Percentiles rank a stretch among this genome's conserved stretches.
phyloP scores from a whole-genome alignment of 64 coral and sea anemone genomes.

The Astreopora myriophthalma region DNA sequence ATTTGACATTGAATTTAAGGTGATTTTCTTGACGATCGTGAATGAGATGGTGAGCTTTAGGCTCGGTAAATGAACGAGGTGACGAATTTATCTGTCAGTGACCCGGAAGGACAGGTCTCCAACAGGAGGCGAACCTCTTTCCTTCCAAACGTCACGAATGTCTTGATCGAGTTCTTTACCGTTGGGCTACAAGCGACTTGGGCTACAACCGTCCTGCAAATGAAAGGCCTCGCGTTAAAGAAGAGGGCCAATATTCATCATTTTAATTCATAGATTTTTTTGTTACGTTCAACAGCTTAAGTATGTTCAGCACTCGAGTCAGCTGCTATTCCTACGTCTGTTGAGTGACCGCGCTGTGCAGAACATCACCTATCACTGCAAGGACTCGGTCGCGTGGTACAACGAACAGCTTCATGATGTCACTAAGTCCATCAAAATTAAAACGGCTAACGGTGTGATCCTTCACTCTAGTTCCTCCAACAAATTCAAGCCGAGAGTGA shows the following conservation, averaged over 20 bases:
- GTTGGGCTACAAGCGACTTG: too few relatives aligned
- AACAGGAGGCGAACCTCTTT: too few relatives aligned
- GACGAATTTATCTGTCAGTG: too few relatives aligned
- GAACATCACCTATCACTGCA: slow-evolving; percentile 94
- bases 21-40: not conserved
- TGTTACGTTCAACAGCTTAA: slow-evolving; percentile 69
- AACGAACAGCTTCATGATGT: slow-evolving; percentile 63
- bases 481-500: slow-evolving; percentile 88
- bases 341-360: slow-evolving; percentile 92
- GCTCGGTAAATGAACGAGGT: too few relatives aligned
- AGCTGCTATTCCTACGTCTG: slow-evolving; percentile 87
- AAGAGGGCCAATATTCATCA: too few relatives aligned
- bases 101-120: too few relatives aligned
- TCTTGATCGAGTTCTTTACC: too few relatives aligned
- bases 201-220: too few relatives aligned
- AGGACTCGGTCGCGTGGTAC: slow-evolving; percentile 92
- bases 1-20: too few relatives aligned
- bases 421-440: slow-evolving; percentile 86
- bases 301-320: slow-evolving; percentile 72
- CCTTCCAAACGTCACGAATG: too few relatives aligned
- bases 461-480: slow-evolving; percentile 90
- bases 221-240: too few relatives aligned
- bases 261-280: too few relatives aligned
- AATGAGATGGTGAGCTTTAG: not conserved
- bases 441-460: slow-evolving; percentile 80